Evolutionary conservation across 1,140 invertebrate genomes (phyloP), one percentile per base, ranked within the genome.

Genomic region (Drosophila azteca): DNA sequence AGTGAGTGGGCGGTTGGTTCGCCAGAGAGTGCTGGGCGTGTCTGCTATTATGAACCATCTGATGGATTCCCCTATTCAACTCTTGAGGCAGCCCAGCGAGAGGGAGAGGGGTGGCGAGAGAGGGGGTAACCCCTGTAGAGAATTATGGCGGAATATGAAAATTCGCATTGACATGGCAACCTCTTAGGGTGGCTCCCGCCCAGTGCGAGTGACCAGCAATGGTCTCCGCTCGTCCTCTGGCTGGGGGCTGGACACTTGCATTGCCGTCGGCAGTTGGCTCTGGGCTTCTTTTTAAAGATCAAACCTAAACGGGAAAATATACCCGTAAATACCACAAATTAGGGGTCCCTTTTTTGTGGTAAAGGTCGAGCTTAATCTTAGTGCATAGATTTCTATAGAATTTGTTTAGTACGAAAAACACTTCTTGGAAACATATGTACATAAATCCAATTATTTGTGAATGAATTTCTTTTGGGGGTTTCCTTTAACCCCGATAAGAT

Each of bases 91-190:
- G 41, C 39, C 20, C 0, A n/a, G 29, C n/a, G 22, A 31, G 11
- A 11, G 31, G 0, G 31, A 9, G 31, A 11, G 9, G 31, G 7
- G 3, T 7, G n/a, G n/a, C n/a, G n/a, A 35, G 9, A 35, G 9
- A 39, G 11, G 35, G 35, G 11, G 35, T 52, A 65, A 65, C 17
- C 65, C 62, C 49, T 29, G 31, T 20, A 43, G 15, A 31, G 29
- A 67, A 57, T 49, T 68, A 69, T 69, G 66, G 66, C 66, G 44
- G 63, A 49, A 69, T 67, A 69, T 48, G 29, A 41, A 68, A 68
- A 69, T 69, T 69, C 49, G 66, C 63, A 69, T 69, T 39, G 49
- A 53, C 51, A 26, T 50, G 26, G 48, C 44, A 48, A 41, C 20
- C 31, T 29, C 54, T 46, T 29, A 50, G 63, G 66, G 65, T 68